Evolutionary conservation across 2,888 invertebrate species (phyloP), one percentile per base, ranked within the genome.

Genomic region (Sinohyriopsis cumingii): DNA sequence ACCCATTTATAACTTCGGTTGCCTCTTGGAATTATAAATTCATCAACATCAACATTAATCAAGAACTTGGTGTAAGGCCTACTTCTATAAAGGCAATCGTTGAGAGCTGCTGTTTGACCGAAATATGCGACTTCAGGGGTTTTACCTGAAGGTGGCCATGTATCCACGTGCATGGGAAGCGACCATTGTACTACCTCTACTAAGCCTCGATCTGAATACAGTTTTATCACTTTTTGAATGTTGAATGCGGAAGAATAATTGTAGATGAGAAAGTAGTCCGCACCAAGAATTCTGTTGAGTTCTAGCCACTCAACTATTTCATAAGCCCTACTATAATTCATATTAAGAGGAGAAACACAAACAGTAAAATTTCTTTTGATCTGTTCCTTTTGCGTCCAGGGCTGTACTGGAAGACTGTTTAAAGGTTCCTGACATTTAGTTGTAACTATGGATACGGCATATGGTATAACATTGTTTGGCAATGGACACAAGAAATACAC

Each of bases 301-400:
- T 89, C 89, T 7, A 89, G 79, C 84, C 87, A 88, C 72, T 89
- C 87, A 6, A 89, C 82, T 25, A 89, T 73, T 66, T 84, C 85
- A 59, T 83, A 83, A 5, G 84, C 83, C 9, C 78, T 72, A n/a
- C 80, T 79, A 68, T 82, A 86, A 7, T 72, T 64, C 68, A 71
- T 79, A 70, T 84, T 84, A 5, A 86, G 65, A 0, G 86, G 84
- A 20, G 82, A 77, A 5, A 86, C 76, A 61, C 85, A 86, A 3
- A 86, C 78, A 0, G 85, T 82, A 66, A 85, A 86, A 9, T 83
- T 67, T 5, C 66, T 24, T 45, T 59, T 54, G 7, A 55, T 33
- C 9, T 33, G 9, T 9, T 9, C 9, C 33, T 7, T 0, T 33
- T 33, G 33, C 33, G 9, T 33, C 33, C 33, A 33, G 33, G 33